Percentiles rank a stretch among this genome's conserved stretches.
Conservation (phyloP, 2,797 vertebrate species). For the Brachyalestes nurse region DNA sequence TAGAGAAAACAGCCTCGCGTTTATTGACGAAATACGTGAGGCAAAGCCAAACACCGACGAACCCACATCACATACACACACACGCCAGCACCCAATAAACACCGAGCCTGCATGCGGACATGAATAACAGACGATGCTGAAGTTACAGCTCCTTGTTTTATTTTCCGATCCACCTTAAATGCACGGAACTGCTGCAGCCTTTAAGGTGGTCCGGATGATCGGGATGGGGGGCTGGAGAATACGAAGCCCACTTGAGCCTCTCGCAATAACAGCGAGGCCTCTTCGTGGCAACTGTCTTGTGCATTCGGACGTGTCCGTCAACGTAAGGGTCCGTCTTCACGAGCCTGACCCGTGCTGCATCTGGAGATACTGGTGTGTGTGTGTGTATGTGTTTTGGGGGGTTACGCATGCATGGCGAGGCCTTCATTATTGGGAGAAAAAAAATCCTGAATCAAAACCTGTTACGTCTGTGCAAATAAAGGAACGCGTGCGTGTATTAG, state of each 20-base stretch:
- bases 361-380: conserved; percentile 17
- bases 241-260: no score
- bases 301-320: background rate
- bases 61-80: background rate
- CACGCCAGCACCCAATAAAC: background rate
- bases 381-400: background rate
- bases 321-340: conserved; percentile 4
- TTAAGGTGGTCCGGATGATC: no score
- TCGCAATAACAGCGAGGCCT: background rate
- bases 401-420: conserved; percentile 1
- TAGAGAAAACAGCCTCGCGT: conserved; percentile 36
- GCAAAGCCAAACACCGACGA: conserved; percentile 19
- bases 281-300: conserved; percentile 17
- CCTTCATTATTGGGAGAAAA: conserved; percentile 25
- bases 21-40: conserved; percentile 40
- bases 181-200: no score
- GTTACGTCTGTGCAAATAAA: conserved; percentile 51
- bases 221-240: no score
- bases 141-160: no score
- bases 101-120: background rate
- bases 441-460: conserved; percentile 42
- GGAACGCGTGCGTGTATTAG: background rate
- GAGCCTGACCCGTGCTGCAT: conserved; percentile 36
- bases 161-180: no score
- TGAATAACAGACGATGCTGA: background rate